These are phyloP conservation scores for Molossus alvarezi DNA, from an alignment of 2,797 vertebrate genomes.

Conservation along the genomic window DNA sequence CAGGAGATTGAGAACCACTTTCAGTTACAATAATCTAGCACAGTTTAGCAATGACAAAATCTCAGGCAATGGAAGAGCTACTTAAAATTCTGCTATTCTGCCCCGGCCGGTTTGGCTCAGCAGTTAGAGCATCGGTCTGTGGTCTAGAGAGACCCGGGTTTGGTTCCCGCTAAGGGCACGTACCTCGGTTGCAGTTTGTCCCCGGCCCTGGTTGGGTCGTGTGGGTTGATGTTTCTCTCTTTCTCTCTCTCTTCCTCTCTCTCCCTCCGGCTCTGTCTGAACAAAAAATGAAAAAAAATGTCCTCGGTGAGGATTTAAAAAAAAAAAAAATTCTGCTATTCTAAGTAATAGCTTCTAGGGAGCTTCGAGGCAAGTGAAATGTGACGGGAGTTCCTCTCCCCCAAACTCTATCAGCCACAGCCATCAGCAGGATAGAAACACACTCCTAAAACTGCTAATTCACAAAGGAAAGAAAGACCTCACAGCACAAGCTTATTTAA, in stretches of 20 bases:
- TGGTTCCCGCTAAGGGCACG: no score
- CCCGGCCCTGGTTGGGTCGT: no score
- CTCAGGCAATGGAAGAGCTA: not conserved
- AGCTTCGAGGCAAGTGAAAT: fast-evolving
- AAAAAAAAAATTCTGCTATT: not conserved
- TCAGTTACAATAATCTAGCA: not conserved
- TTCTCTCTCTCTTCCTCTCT: no score
- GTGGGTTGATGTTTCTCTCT: no score
- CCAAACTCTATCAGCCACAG: not conserved
- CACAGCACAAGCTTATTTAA: not conserved
- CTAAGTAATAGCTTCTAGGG: not conserved
- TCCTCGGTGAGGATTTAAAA: no score
- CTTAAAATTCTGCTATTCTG: not conserved
- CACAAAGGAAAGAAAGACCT: not conserved
- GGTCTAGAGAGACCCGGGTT: no score
- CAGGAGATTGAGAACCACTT: not conserved
- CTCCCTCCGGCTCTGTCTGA: no score
- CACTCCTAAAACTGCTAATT: not conserved
- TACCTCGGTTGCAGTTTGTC: no score
- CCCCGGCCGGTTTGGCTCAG: no score
- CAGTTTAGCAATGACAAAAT: not conserved
- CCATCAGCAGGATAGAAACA: not conserved
- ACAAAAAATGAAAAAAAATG: no score
- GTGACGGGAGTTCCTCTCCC: not conserved
- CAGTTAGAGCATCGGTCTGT: no score